These are phyloP conservation scores for Mizuhopecten yessoensis DNA, from an alignment of 1,140 invertebrate species.

Conservation along the genomic window DNA sequence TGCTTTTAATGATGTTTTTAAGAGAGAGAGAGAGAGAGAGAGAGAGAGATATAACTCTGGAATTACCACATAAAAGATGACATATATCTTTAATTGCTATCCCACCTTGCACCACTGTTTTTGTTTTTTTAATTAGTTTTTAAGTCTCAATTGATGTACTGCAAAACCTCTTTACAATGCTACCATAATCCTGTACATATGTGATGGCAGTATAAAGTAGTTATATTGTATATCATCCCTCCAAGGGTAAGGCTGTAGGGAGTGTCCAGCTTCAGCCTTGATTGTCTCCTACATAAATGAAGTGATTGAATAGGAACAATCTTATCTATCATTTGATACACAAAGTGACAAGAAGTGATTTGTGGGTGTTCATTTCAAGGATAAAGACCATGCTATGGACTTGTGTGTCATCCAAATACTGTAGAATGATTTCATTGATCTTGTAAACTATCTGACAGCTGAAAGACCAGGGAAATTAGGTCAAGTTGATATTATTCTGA, in stretches of 20 bases:
- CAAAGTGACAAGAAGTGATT: slow-evolving; percentile 7
- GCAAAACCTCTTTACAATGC: no score
- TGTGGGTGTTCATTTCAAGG: slow-evolving; percentile 37
- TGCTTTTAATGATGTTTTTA: no score
- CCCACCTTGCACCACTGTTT: no score
- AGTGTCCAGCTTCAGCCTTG: background rate
- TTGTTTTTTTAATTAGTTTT: no score
- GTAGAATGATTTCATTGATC: slow-evolving; percentile 18
- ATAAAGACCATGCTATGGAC: background rate
- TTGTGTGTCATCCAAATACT: background rate
- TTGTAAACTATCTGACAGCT: background rate
- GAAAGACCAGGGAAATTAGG: slow-evolving; percentile 31
- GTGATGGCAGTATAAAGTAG: no score
- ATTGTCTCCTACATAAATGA: background rate
- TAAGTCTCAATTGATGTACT: no score
- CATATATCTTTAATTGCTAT: no score
- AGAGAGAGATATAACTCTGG: no score
- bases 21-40: no score
- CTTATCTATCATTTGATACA: slow-evolving; percentile 39
- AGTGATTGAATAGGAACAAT: background rate
- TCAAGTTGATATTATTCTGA: slow-evolving; percentile 32
- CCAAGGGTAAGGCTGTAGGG: background rate
- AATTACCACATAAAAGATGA: no score
- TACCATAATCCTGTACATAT: no score
- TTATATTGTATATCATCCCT: background rate